Conservation (phyloP, 1,140 invertebrate genomes). For the Bombus waltoni region DNA sequence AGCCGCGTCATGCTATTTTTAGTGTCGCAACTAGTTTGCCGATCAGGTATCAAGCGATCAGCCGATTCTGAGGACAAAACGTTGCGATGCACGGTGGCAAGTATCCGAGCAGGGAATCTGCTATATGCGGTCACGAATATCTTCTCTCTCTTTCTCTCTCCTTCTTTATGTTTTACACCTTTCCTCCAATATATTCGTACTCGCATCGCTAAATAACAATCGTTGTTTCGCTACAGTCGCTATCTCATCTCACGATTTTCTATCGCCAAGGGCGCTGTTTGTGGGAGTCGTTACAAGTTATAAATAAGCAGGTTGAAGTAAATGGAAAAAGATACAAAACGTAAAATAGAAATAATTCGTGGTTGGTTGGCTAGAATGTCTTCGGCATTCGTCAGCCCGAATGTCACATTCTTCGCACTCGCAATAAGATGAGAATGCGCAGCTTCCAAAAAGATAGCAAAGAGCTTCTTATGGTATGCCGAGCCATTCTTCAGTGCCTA, state of each 20-base stretch:
- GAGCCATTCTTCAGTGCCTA: slow-evolving; percentile 67
- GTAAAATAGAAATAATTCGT: slow-evolving; percentile 42
- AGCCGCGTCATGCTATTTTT: neutral
- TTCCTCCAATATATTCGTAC: neutral
- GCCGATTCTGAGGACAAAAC: too few species aligned
- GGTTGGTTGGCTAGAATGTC: slow-evolving; percentile 5
- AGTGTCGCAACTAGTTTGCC: neutral
- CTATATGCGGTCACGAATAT: too few species aligned
- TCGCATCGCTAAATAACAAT: neutral
- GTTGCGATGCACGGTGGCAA: neutral
- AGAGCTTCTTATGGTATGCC: slow-evolving; percentile 61
- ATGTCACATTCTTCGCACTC: slow-evolving; percentile 51
- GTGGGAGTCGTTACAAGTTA: neutral
- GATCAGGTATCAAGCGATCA: too few species aligned
- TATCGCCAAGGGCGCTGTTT: too few species aligned
- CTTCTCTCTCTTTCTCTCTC: too few species aligned
- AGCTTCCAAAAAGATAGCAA: slow-evolving; percentile 58
- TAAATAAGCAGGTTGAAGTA: neutral
- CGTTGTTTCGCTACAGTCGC: neutral
- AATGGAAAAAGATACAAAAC: neutral
- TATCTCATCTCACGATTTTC: neutral
- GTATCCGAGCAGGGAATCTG: neutral
- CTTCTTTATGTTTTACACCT: neutral
- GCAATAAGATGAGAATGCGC: slow-evolving; percentile 57
- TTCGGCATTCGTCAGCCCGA: slow-evolving; percentile 42